Conservation (phyloP, 2,797 vertebrate species). For the Avahi laniger region DNA sequence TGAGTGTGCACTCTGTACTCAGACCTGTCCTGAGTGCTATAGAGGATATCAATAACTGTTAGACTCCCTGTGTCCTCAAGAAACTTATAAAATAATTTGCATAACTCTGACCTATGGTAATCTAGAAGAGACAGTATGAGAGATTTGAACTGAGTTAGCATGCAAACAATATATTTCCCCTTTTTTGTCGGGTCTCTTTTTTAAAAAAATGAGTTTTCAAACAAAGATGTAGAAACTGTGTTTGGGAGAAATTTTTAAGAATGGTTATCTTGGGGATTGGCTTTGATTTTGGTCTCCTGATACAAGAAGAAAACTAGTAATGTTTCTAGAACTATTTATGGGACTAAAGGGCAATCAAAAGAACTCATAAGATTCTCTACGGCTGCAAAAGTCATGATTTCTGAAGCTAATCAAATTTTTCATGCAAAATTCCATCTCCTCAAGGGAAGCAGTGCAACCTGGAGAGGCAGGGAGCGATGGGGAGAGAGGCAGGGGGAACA, state of each 20-base stretch:
- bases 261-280: not conserved
- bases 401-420: conserved; percentile 37
- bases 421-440: conserved; percentile 38
- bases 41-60: not conserved
- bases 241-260: not conserved
- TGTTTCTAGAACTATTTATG: conserved; percentile 23
- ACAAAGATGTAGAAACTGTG: not conserved
- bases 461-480: accelerated
- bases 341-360: not conserved
- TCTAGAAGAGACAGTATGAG: not conserved
- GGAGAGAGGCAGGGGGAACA: not conserved
- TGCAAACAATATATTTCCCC: not conserved
- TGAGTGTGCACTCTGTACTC: not conserved
- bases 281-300: not conserved
- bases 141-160: not conserved
- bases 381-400: conserved; percentile 35
- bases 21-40: not conserved
- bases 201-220: not conserved
- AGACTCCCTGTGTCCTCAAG: not conserved
- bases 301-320: conserved; percentile 10
- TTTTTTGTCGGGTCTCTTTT: not conserved
- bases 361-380: not conserved
- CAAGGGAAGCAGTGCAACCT: not conserved
- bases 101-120: not conserved
- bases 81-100: conserved; percentile 1